These are phyloP conservation scores for Austrofundulus limnaeus DNA, from an alignment of 2,113 vertebrate genomes.

Conservation along the genomic window DNA sequence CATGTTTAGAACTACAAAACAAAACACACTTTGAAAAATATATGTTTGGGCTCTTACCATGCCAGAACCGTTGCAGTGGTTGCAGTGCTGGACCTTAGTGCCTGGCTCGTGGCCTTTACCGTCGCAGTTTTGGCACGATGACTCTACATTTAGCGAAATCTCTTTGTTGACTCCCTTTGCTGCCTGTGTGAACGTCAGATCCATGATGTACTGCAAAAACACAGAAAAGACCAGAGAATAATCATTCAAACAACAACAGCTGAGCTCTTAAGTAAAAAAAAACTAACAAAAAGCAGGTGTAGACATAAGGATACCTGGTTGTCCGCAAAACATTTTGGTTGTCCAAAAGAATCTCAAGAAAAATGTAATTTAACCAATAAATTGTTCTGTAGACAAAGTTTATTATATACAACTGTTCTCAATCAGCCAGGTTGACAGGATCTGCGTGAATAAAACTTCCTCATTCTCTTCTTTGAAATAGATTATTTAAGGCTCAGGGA, in stretches of 20 bases:
- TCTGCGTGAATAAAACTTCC: too few species aligned
- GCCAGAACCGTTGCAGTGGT: slow-evolving; percentile 89
- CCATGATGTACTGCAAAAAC: slow-evolving; percentile 88
- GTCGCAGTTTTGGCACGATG: slow-evolving; percentile 86
- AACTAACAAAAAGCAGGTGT: too few species aligned
- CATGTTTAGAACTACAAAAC: neutral
- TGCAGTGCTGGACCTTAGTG: slow-evolving; percentile 89
- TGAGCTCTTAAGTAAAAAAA: neutral
- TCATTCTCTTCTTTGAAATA: too few species aligned
- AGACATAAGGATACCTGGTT: too few species aligned
- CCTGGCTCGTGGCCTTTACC: slow-evolving; percentile 92
- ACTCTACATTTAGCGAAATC: slow-evolving; percentile 85
- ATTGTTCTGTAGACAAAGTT: too few species aligned
- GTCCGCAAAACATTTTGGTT: too few species aligned
- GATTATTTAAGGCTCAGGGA: too few species aligned
- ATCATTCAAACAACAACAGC: neutral
- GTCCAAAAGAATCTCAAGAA: too few species aligned
- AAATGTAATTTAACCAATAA: too few species aligned
- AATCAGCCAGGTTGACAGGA: too few species aligned
- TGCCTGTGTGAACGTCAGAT: slow-evolving; percentile 93
- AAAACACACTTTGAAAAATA: neutral
- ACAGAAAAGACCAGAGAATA: neutral
- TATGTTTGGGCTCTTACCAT: slow-evolving; percentile 81
- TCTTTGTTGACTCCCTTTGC: slow-evolving; percentile 98
- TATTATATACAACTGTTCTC: too few species aligned